Evolutionary conservation across 64 coral and sea anemone genomes (phyloP), one percentile per base, ranked within the genome.

Genomic region (Cladopsammia gracilis): DNA sequence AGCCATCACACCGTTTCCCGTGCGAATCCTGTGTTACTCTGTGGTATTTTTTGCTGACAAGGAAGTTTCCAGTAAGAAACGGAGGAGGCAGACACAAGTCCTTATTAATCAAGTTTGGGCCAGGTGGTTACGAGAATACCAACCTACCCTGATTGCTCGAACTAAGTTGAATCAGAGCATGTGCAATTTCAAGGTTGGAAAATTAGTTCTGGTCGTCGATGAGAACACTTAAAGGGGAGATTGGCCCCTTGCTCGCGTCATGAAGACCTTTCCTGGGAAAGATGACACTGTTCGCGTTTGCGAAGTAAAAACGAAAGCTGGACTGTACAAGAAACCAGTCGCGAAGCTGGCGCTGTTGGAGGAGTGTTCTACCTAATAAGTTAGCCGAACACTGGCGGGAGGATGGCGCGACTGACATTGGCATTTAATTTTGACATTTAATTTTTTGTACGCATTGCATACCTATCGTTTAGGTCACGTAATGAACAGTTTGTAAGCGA

Each of bases 61-160:
- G 14, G 88, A 79, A 78, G 67, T 79, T 22, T 64, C 54, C 9
- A 65, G 58, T 11, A 62, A n/a, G 19, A 78, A 78, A 47, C 54
- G 88, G 13, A 79, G 74, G 73, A 77, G 88, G 65, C 34, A 78
- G 48, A n/a, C 15, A 14, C 88, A 79, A 78, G 74, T 75, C n/a
- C 4, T 79, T 7, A 11, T 45, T 13, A 52, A 71, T 14, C 43
- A 42, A 19, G 23, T 87, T 24, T 89, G 87, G 73, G 59, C 22
- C 24, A 62, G 81, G 47, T 85, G 81, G 62, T 24, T 85, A 44
- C 25, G 24, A 34, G 81, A 85, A 66, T 85, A 85, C 81, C 18
- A 2, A 18, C 81, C 81, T 6, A 66, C 61, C 0, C 58, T 85
- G 9, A 85, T 48, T n/a, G 4, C 25, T 20, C 60, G 81, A 65